Conservation (phyloP, 2,113 vertebrate genomes). For the Collichthys lucidus region DNA sequence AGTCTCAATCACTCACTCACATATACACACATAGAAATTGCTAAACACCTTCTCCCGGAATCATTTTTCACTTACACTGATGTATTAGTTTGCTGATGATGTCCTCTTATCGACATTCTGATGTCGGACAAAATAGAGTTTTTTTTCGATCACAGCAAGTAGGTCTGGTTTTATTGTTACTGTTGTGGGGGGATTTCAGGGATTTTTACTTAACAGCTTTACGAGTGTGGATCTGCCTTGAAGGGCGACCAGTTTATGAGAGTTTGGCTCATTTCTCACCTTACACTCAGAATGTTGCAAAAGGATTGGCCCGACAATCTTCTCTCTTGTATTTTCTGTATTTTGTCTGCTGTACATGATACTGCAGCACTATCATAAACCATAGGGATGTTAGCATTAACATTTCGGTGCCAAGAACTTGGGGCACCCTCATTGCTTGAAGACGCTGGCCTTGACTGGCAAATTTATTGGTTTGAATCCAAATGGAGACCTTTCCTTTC, state of each 20-base stretch:
- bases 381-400: neutral
- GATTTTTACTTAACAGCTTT: conserved; percentile 31
- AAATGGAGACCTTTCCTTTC: no score
- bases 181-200: conserved; percentile 13
- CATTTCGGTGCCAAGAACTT: neutral
- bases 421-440: no score
- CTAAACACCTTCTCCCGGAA: neutral
- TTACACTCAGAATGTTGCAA: neutral
- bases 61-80: conserved; percentile 3
- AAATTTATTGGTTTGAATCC: no score
- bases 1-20: conserved; percentile 20
- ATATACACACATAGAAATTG: neutral
- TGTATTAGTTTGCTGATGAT: neutral
- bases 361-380: neutral
- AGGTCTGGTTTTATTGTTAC: conserved; percentile 14
- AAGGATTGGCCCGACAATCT: neutral
- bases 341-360: neutral
- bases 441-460: no score
- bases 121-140: neutral
- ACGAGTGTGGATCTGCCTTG: neutral
- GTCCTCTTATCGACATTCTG: conserved; percentile 7
- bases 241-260: neutral
- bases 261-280: conserved; percentile 31
- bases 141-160: neutral
- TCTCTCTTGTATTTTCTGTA: neutral